Conservation (phyloP, 2,113 vertebrate genomes). For the Anhinga anhinga region DNA sequence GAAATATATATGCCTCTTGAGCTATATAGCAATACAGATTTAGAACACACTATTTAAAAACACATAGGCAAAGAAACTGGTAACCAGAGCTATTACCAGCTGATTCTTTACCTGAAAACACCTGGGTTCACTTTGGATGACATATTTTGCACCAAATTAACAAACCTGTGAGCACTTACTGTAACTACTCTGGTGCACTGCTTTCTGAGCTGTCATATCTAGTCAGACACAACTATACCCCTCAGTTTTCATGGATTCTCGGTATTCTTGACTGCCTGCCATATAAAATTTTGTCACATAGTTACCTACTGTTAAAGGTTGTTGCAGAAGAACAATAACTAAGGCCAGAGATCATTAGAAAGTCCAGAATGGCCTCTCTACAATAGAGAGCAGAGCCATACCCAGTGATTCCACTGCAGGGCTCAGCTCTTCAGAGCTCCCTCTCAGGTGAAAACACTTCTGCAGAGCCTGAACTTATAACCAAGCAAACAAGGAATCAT, state of each 20-base stretch:
- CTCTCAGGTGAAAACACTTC: neutral
- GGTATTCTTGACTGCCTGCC: neutral
- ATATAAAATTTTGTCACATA: neutral
- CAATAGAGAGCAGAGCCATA: neutral
- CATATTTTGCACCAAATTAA: neutral
- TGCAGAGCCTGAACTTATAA: neutral
- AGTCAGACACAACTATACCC: neutral
- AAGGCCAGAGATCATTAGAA: neutral
- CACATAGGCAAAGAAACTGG: neutral
- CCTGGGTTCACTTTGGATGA: accelerated
- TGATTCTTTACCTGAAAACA: neutral
- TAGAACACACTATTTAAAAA: neutral
- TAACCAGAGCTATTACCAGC: neutral
- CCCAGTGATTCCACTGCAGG: neutral
- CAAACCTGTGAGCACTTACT: neutral
- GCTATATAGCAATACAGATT: neutral
- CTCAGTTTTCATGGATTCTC: neutral
- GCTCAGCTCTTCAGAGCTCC: neutral
- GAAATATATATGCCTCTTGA: neutral
- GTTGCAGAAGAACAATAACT: neutral
- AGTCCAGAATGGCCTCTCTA: neutral
- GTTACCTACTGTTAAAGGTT: neutral
- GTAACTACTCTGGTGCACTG: neutral
- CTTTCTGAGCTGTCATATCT: neutral
- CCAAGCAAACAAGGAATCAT: neutral